Evolutionary conservation across 1,140 invertebrate species (phyloP).

Genomic region (Camponotus pennsylvanicus): DNA sequence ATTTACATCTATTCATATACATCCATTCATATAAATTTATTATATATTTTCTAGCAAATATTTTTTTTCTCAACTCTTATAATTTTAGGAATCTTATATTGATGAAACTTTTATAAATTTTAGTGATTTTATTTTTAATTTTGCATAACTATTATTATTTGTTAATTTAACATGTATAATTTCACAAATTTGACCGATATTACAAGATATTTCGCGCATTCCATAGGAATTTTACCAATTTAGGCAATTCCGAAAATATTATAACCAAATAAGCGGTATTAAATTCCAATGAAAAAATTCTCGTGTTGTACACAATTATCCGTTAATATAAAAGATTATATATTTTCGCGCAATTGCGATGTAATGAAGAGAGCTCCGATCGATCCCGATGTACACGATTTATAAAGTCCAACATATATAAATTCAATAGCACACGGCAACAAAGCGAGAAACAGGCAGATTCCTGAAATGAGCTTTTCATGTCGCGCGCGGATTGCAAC

Average conservation of each 20-base stretch:
- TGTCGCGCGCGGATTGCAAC: neutral
- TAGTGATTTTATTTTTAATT: neutral
- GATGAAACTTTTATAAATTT: neutral
- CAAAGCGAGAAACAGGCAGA: constrained; percentile 4
- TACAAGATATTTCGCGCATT: neutral
- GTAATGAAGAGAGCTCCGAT: constrained; percentile 6
- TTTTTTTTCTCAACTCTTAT: neutral
- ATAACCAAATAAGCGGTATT: neutral
- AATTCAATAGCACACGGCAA: constrained; percentile 3
- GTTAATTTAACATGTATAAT: neutral
- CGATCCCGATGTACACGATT: neutral
- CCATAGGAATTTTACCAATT: neutral
- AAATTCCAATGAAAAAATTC: constrained; percentile 10
- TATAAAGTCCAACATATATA: neutral
- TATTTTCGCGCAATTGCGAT: neutral
- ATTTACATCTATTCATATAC: neutral
- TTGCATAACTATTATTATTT: too few relatives aligned
- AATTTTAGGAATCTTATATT: neutral
- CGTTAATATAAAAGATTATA: neutral
- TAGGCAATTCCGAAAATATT: neutral
- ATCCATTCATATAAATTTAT: neutral
- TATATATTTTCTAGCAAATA: neutral
- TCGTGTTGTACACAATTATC: neutral
- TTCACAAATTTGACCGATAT: neutral
- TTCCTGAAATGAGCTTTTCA: constrained; percentile 43